Conservation (phyloP, 2,888 invertebrate species). For the Leptarthrus brevirostris region DNA sequence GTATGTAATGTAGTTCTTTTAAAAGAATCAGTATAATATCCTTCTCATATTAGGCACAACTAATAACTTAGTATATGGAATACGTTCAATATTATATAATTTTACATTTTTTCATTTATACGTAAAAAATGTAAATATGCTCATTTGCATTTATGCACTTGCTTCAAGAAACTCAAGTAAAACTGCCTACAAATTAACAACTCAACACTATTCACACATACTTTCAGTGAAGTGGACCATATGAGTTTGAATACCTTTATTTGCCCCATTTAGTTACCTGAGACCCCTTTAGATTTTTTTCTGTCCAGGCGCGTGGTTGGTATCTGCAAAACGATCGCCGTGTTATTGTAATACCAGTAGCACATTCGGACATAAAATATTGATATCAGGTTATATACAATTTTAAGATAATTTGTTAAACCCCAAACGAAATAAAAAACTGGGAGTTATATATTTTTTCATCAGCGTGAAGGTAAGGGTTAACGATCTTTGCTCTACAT, state of each 20-base stretch:
- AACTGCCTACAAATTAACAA: no score
- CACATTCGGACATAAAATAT: conserved; percentile 5
- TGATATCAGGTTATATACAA: conserved; percentile 3
- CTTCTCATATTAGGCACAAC: no score
- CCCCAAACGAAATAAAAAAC: not conserved
- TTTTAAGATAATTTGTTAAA: no score
- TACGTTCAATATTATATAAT: no score
- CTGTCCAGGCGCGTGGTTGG: not conserved
- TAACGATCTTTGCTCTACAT: not conserved
- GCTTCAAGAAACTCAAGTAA: no score
- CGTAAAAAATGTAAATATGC: no score
- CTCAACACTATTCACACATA: not conserved
- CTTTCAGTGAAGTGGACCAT: conserved; percentile 1
- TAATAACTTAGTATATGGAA: no score
- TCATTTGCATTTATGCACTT: no score
- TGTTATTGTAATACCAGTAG: conserved; percentile 27
- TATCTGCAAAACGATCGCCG: not conserved
- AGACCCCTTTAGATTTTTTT: not conserved
- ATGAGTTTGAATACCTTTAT: conserved; percentile 21
- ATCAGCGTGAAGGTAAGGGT: not conserved
- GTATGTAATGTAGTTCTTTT: no score
- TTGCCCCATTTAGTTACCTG: conserved; percentile 39
- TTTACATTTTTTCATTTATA: no score
- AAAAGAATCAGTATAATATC: no score
- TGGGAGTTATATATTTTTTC: not conserved